Base-by-base conservation (phyloP, 2,113 vertebrate genomes). In the Antigone vipio region DNA sequence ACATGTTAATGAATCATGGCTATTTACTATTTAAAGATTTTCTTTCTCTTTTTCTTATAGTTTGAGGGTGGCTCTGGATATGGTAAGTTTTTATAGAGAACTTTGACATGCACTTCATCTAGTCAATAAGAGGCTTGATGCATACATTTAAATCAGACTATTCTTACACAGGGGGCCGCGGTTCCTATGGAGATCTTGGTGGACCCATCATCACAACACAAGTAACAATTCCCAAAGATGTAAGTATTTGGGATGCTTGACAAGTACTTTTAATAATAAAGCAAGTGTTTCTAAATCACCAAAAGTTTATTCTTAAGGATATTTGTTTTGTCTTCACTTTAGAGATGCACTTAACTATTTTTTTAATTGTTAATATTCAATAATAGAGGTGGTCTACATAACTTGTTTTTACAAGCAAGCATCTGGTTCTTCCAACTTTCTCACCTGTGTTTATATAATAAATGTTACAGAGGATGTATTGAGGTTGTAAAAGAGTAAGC, bases 141-240 rank as follows among this genome's bases (percentile, higher is more conserved):
- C 97, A 96, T 96, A 96, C 84, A 27, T 98, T 98, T 98, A 98
- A 98, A 98, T 97, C 95, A 98, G 97, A 98, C 92, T 98, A 98
- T 98, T 98, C 98, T 97, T 98, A 98, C 89, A 96, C 98, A 98
- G 98, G 99, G 97, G 99, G 99, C 82, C 99, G 99, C 94, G 98
- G 99, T 84, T 99, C 98, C 91, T 99, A 99, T 63, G 99, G 98
- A 90, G 99, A 99, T 97, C 98, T 99, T 98, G 99, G 99, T 66
- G 99, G 99, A 82, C 99, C 99, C 73, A 99, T 99, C 95, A 99
- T 99, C 96, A 99, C 99, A 97, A 99, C 99, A 95, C 99, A 99
- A 99, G 99, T 99, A 98, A 99, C 99, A 15, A 99, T 99, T 98
- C 99, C 99, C 79, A 99, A 99, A 99, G 99, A 99, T 97, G 99